Conservation (phyloP, 2,113 vertebrate species). For the Chinchilla lanigera region DNA sequence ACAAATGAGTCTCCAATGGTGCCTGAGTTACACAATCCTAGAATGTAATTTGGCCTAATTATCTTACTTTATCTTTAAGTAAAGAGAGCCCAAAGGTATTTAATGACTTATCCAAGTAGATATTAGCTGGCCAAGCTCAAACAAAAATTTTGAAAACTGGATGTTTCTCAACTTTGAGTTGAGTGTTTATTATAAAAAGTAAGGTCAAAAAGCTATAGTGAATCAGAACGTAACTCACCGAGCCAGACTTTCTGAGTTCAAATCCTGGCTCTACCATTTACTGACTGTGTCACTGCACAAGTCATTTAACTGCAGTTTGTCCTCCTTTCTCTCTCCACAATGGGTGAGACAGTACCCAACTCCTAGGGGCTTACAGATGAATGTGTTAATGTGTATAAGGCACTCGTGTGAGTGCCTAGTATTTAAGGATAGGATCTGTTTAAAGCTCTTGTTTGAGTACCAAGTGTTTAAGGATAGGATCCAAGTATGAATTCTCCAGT, state of each 20-base stretch:
- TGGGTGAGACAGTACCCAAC: not conserved
- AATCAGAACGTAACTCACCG: not conserved
- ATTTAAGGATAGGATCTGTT: not conserved
- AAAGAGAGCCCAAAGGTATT: not conserved
- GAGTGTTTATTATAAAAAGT: not conserved
- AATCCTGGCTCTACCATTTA: not conserved
- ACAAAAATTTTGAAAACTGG: conserved; percentile 8
- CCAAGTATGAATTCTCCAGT: not conserved
- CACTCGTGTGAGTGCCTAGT: not conserved
- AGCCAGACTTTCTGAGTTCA: conserved; percentile 29
- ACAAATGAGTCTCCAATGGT: not conserved
- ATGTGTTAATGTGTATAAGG: not conserved
- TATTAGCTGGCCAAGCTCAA: not conserved
- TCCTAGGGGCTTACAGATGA: not conserved
- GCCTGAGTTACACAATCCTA: not conserved
- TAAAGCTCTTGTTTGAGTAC: not conserved
- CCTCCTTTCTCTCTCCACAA: not conserved
- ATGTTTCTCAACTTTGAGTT: not conserved
- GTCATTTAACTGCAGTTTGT: not conserved
- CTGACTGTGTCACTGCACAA: not conserved
- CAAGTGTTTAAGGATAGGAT: not conserved
- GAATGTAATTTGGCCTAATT: not conserved
- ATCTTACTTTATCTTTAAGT: conserved; percentile 2
- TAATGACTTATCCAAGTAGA: not conserved
- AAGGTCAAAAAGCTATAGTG: not conserved